Conservation (phyloP, 2,113 vertebrate species). For the Oncorhynchus kisutch region DNA sequence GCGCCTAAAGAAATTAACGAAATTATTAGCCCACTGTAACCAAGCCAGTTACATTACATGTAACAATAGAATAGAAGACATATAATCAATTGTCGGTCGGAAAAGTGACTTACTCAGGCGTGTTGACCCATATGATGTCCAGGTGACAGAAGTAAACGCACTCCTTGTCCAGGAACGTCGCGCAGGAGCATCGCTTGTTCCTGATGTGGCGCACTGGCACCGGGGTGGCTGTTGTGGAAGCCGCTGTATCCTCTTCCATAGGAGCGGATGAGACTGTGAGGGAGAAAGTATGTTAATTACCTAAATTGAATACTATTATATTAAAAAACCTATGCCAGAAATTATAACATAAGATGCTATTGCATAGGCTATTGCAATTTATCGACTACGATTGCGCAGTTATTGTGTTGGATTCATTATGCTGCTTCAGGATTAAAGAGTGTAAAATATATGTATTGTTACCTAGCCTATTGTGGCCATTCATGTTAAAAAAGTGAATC, state of each 20-base stretch:
- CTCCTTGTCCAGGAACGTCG: slow-evolving; percentile 89
- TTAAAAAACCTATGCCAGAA: no score
- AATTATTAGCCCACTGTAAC: not conserved
- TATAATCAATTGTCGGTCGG: not conserved
- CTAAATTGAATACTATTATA: no score
- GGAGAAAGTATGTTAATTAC: no score
- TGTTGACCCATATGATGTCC: slow-evolving; percentile 99
- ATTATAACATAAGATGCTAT: not conserved
- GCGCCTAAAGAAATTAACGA: slow-evolving; percentile 71
- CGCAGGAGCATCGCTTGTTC: slow-evolving; percentile 91
- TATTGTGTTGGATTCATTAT: no score
- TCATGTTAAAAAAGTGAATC: not conserved
- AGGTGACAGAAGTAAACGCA: slow-evolving; percentile 98
- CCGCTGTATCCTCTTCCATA: not conserved
- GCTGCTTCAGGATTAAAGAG: not conserved
- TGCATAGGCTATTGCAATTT: no score
- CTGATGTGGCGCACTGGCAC: slow-evolving; percentile 66
- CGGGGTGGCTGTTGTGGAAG: slow-evolving; percentile 35
- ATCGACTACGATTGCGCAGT: no score
- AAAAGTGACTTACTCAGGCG: slow-evolving; percentile 84
- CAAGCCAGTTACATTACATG: not conserved
- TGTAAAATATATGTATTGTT: not conserved
- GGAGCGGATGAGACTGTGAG: slow-evolving; percentile 25
- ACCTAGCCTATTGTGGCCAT: no score
- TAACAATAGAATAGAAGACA: not conserved